These are phyloP conservation scores for Trichomalopsis sarcophagae DNA, from an alignment of 1,140 invertebrate species.

Conservation along the genomic window DNA sequence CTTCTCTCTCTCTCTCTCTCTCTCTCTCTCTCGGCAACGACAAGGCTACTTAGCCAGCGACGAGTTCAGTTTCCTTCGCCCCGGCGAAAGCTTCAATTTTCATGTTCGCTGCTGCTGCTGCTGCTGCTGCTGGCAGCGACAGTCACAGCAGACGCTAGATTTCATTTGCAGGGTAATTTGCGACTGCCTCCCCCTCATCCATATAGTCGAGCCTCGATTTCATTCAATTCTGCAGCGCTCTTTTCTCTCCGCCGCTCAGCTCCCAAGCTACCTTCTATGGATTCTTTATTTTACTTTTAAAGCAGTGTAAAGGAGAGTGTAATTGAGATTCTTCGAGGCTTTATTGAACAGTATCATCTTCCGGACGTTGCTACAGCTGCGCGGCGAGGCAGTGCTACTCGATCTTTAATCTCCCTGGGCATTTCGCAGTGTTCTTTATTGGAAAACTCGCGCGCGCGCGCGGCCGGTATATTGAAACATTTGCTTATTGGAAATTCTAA, in stretches of 20 bases:
- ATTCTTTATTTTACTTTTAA: no score
- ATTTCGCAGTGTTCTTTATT: no score
- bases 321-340: no score
- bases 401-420: no score
- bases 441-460: no score
- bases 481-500: neutral
- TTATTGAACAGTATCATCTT: no score
- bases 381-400: no score
- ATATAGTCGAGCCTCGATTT: neutral
- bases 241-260: no score
- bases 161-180: neutral
- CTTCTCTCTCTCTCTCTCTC: neutral
- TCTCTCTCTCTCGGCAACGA: neutral
- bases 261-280: neutral
- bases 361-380: no score
- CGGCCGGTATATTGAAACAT: neutral
- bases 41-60: neutral
- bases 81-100: constrained; percentile 17
- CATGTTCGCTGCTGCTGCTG: neutral
- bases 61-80: neutral
- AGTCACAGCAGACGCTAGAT: neutral
- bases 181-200: neutral
- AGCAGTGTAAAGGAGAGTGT: no score
- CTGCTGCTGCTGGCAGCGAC: neutral
- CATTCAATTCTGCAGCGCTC: no score